These are phyloP conservation scores for Genyomyrus donnyi DNA, from an alignment of 2,113 vertebrate species.

Conservation along the genomic window DNA sequence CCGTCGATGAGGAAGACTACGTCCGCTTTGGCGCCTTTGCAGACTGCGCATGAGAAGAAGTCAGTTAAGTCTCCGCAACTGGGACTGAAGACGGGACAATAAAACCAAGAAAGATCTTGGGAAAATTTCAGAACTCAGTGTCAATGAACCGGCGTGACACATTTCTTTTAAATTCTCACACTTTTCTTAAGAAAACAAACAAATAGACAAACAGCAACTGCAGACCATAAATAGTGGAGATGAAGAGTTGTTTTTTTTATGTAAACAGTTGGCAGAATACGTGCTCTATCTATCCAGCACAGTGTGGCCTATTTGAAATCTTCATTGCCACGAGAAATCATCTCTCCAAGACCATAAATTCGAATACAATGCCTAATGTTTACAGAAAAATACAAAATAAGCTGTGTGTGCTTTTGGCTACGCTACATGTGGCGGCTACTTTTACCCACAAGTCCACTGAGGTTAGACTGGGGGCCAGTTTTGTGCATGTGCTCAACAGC, in stretches of 20 bases:
- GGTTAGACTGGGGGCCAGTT: neutral
- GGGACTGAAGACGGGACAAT: slow-evolving; percentile 1
- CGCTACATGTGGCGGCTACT: neutral
- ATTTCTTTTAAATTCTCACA: slow-evolving; percentile 37
- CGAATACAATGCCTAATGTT: slow-evolving; percentile 16
- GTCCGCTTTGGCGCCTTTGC: slow-evolving; percentile 94
- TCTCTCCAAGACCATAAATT: slow-evolving; percentile 9
- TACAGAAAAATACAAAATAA: slow-evolving; percentile 13
- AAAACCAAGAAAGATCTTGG: neutral
- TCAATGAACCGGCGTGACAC: slow-evolving; percentile 19
- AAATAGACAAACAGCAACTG: slow-evolving; percentile 39
- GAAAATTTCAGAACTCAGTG: neutral
- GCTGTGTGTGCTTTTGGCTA: neutral
- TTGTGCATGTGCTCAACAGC: neutral
- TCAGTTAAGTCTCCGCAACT: neutral
- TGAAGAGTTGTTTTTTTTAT: slow-evolving; percentile 31
- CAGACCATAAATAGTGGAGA: slow-evolving; percentile 36
- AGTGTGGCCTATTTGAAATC: slow-evolving; percentile 8
- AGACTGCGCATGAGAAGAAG: slow-evolving; percentile 59
- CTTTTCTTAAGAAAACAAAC: slow-evolving; percentile 21
- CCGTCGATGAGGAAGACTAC: slow-evolving; percentile 95
- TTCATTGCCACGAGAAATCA: neutral
- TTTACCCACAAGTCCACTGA: neutral
- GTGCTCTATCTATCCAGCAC: slow-evolving; percentile 36
- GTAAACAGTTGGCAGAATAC: slow-evolving; percentile 12